phyloP scores from a whole-genome alignment of 2,797 vertebrate genomes.

The Psittacula derbiana region DNA sequence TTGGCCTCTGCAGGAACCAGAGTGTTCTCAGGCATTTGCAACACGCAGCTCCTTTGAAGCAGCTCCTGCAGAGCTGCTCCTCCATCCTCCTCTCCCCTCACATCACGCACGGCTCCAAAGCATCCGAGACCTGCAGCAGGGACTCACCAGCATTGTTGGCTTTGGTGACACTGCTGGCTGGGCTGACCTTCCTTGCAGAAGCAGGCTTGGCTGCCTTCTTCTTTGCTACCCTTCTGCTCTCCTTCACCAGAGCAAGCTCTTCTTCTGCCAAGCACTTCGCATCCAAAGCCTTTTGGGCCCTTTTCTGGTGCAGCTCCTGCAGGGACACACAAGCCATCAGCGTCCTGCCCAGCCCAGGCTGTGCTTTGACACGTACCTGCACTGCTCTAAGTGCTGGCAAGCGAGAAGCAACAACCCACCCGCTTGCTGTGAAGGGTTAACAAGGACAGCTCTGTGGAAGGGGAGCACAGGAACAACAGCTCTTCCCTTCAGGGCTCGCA shows the following conservation, averaged over 20 bases:
- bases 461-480: background rate
- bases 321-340: background rate
- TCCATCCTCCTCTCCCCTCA: background rate
- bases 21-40: fast-evolving
- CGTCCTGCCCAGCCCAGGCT: background rate
- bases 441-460: background rate
- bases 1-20: slow-evolving; percentile 72
- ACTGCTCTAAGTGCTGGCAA: background rate
- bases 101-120: background rate
- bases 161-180: slow-evolving; percentile 68
- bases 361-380: background rate
- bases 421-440: background rate
- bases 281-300: slow-evolving; percentile 72
- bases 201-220: slow-evolving; percentile 73
- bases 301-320: slow-evolving; percentile 90
- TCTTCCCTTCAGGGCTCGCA: background rate
- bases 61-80: background rate
- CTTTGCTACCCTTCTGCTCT: slow-evolving; percentile 52
- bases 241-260: slow-evolving; percentile 60
- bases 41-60: background rate
- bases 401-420: background rate
- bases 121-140: fast-evolving
- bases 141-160: slow-evolving; percentile 83
- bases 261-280: slow-evolving; percentile 50
- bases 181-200: slow-evolving; percentile 45